Percentiles rank a stretch among this genome's conserved stretches.
Conservation (phyloP, 1,140 invertebrate species). For the Dendrolimus punctatus region DNA sequence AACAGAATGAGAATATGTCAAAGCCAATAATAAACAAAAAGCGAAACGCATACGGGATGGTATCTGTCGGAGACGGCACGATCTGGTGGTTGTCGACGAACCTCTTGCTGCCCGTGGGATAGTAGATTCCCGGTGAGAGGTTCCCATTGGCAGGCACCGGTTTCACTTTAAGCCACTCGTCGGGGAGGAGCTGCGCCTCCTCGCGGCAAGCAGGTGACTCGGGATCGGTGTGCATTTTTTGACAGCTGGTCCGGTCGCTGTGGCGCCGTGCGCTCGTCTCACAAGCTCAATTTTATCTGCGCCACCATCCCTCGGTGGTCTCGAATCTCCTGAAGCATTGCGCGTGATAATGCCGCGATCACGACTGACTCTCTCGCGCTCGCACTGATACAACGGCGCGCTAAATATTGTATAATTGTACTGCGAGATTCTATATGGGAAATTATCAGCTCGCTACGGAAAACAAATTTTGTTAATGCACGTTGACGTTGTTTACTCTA, state of each 20-base stretch:
- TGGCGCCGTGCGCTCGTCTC: conserved; percentile 47
- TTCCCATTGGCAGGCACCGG: conserved; percentile 56
- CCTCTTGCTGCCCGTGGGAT: conserved; percentile 64
- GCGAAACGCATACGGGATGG: conserved; percentile 53
- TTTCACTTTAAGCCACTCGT: conserved; percentile 65
- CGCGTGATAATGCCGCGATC: conserved; percentile 64
- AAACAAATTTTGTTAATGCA: conserved; percentile 52
- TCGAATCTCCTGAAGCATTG: conserved; percentile 54
- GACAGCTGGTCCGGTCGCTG: conserved; percentile 10
- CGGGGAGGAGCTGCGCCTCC: conserved; percentile 63
- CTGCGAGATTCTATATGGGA: conserved; percentile 58
- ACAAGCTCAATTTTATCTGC: conserved; percentile 46
- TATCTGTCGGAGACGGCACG: conserved; percentile 49
- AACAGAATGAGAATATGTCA: conserved; percentile 27
- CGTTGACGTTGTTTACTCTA: conserved; percentile 32
- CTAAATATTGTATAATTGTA: conserved; percentile 66
- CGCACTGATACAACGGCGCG: conserved; percentile 36
- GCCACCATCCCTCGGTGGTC: conserved; percentile 46
- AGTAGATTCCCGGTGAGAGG: conserved; percentile 64
- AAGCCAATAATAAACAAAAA: conserved; percentile 35
- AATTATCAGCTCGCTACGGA: conserved; percentile 60
- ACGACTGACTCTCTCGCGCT: conserved; percentile 53
- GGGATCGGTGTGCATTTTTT: conserved; percentile 54
- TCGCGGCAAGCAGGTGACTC: conserved; percentile 63
- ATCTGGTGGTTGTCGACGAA: conserved; percentile 45